phyloP scores from a whole-genome alignment of 2,888 invertebrate genomes.

The Polydrusus tereticollis region DNA sequence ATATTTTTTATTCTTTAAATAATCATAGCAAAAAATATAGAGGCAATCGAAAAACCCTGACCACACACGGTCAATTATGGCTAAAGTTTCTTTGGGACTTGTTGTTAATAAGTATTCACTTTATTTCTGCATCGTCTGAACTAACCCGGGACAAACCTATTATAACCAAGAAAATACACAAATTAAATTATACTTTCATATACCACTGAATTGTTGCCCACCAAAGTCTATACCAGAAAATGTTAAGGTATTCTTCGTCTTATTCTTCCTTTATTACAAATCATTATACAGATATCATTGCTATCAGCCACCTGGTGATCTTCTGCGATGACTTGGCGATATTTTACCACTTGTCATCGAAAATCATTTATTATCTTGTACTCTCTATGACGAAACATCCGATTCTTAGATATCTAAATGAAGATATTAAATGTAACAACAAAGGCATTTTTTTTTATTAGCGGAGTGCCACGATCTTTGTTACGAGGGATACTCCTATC shows the following conservation, averaged over 20 bases:
- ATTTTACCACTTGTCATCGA: slow-evolving; percentile 49
- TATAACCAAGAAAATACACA: neutral
- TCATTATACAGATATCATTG: slow-evolving; percentile 51
- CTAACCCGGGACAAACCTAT: neutral
- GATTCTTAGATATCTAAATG: slow-evolving; percentile 44
- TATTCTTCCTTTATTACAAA: slow-evolving; percentile 47
- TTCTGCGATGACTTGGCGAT: slow-evolving; percentile 42
- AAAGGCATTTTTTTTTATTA: slow-evolving; percentile 36
- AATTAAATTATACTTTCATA: slow-evolving; percentile 27
- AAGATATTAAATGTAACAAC: slow-evolving; percentile 49
- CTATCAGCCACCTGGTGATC: slow-evolving; percentile 51
- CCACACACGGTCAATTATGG: too few species aligned
- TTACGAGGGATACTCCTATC: neutral
- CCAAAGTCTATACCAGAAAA: slow-evolving; percentile 37
- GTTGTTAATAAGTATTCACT: too few species aligned
- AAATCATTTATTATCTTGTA: slow-evolving; percentile 47
- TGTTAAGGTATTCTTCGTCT: slow-evolving; percentile 35
- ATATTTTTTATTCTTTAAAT: too few species aligned
- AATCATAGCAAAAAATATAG: too few species aligned
- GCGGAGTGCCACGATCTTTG: slow-evolving; percentile 24
- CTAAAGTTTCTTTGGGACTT: too few species aligned
- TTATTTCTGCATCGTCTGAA: too few species aligned
- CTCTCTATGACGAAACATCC: slow-evolving; percentile 44
- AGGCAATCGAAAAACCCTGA: too few species aligned
- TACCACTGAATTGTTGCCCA: slow-evolving; percentile 36